These are phyloP conservation scores for Electrophaes corylata DNA, from an alignment of 2,888 invertebrate species.

Conservation along the genomic window DNA sequence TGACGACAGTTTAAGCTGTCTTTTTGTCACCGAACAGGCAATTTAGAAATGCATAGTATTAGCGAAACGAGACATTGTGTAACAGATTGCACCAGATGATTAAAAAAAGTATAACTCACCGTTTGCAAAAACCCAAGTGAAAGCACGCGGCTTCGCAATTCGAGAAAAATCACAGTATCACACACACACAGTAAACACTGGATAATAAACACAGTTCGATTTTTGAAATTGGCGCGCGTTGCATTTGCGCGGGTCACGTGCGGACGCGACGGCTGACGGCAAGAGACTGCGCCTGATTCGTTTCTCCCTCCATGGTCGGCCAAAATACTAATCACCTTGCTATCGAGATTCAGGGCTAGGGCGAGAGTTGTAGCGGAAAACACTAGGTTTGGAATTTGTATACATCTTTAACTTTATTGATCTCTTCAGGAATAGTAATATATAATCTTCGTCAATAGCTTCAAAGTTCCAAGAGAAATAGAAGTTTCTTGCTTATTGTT, in stretches of 20 bases:
- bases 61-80: constrained; percentile 59
- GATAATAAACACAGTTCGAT: constrained; percentile 56
- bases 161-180: constrained; percentile 54
- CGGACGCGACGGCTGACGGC: constrained; percentile 74
- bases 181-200: constrained; percentile 71
- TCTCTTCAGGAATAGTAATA: neutral
- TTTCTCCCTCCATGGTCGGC: constrained; percentile 70
- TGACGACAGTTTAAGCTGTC: constrained; percentile 26
- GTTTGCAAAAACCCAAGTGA: constrained; percentile 67
- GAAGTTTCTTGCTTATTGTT: too few species aligned
- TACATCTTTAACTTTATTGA: neutral
- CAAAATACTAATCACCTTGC: constrained; percentile 82
- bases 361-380: constrained; percentile 55
- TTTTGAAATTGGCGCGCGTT: constrained; percentile 57
- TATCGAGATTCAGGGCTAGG: constrained; percentile 65
- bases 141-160: constrained; percentile 55
- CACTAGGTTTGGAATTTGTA: neutral
- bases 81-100: constrained; percentile 65
- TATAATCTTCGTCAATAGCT: too few species aligned
- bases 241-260: constrained; percentile 60
- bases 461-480: too few species aligned
- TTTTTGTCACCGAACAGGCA: constrained; percentile 39
- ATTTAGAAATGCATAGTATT: constrained; percentile 55
- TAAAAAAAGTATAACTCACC: constrained; percentile 76
- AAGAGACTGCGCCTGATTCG: constrained; percentile 71